Base-by-base conservation (phyloP, 2,888 invertebrate genomes). In the Frankliniella fusca region DNA sequence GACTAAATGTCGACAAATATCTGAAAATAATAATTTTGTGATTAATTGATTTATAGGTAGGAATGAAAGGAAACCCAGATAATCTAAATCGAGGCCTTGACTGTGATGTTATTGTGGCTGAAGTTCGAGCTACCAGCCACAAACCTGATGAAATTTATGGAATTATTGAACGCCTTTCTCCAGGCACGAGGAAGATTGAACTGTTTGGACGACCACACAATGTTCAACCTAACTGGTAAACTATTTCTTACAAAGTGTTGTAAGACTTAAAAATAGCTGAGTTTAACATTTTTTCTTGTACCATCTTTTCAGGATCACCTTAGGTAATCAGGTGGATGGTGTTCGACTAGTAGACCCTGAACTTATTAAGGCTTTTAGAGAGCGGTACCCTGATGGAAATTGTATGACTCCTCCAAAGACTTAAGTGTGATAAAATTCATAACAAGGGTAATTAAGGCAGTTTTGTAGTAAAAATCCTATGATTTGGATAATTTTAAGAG, bases 81-180 rank as follows among this genome's bases (percentile, higher is more conserved):
- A 94, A 95, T 87, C 90, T 98, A 80, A 98, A 97, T 89, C 92
- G 97, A 12, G 98, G 98, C 0, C 89, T 99, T 48, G 99, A 99
- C 88, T 97, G 97, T 88, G 98, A 99, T 90, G 98, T 99, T 80
- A 98, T 99, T 84, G 99, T 99, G 0, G 98, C 98, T 0, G 99
- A 99, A 89, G 98, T 99, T 0, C 91, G 99, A 82, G 99, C 98
- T 20, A 99, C 99, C 0, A 97, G 96, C 86, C 98, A 99, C 88
- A 99, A 99, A 87, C 99, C 99, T 0, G 99, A 99, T 88, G 99
- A 99, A 89, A 97, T 99, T 85, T 99, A 99, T 87, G 99, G 97
- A 18, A 97, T 98, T 85, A 98, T 98, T 85, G 98, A 99, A 87
- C 90, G 99, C 82, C 91, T 99, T 81, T 97, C 98, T 84, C 99